A percentile compares a stretch with the other conserved stretches of the same genome.
Conservation (phyloP, 1,140 invertebrate species). For the Condylostylus longicornis region DNA sequence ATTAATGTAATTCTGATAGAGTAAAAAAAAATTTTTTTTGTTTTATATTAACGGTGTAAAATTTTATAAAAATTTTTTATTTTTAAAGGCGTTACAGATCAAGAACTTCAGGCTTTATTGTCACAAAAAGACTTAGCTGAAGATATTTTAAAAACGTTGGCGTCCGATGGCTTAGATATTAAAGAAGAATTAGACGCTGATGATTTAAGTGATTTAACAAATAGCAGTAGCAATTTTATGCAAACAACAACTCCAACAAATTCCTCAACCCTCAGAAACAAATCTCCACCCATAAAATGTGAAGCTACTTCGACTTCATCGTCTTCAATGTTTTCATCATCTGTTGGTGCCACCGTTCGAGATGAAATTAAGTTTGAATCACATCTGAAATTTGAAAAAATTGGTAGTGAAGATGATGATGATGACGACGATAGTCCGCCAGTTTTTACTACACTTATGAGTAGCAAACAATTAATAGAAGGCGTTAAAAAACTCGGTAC, state of each 20-base stretch:
- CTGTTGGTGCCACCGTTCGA: conserved; percentile 1
- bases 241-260: neutral
- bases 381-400: conserved; percentile 15
- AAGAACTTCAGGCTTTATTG: conserved; percentile 53
- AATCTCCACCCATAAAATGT: conserved; percentile 10
- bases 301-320: conserved; percentile 8
- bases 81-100: conserved; percentile 42
- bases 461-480: conserved; percentile 47
- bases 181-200: conserved; percentile 40
- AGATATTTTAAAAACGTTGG: conserved; percentile 68
- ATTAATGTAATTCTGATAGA: neutral
- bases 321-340: neutral
- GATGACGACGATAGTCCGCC: conserved; percentile 20
- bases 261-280: conserved; percentile 12
- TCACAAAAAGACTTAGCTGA: conserved; percentile 64
- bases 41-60: too few species aligned
- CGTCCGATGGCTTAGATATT: conserved; percentile 49
- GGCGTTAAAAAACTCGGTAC: conserved; percentile 43
- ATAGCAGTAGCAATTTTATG: neutral
- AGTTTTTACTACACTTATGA: conserved; percentile 56
- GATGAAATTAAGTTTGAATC: conserved; percentile 11
- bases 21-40: too few species aligned
- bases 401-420: conserved; percentile 12
- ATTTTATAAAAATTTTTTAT: conserved; percentile 1
- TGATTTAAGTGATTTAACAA: too few species aligned